A percentile compares a stretch with the other conserved stretches of the same genome.
Evolutionary conservation across 2,888 invertebrate genomes (phyloP).

Genomic region (Eupithecia subumbrata): DNA sequence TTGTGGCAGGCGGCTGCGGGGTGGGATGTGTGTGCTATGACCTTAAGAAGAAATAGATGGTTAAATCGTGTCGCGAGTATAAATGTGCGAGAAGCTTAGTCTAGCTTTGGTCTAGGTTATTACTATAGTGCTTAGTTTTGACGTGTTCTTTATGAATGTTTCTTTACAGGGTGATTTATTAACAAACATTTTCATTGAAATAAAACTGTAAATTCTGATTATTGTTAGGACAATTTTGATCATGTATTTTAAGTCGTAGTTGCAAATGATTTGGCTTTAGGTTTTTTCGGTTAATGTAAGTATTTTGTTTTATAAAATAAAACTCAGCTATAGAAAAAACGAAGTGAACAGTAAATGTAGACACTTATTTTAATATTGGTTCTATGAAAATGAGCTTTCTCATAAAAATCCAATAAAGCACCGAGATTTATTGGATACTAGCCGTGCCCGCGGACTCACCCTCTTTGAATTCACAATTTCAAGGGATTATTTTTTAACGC

Average conservation of each 20-base stretch:
- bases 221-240: neutral
- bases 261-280: neutral
- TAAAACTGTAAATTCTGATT: neutral
- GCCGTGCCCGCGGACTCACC: neutral
- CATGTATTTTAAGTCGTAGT: neutral
- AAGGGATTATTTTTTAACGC: no score
- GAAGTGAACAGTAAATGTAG: neutral
- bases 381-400: neutral
- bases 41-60: neutral
- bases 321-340: neutral
- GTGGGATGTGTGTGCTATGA: neutral
- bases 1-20: neutral
- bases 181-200: conserved; percentile 27
- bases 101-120: conserved; percentile 41
- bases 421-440: neutral
- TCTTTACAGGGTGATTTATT: conserved; percentile 25
- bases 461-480: no score
- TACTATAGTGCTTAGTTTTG: conserved; percentile 37
- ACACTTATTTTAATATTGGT: neutral
- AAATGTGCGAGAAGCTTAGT: conserved; percentile 27
- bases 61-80: conserved; percentile 15
- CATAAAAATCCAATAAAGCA: neutral
- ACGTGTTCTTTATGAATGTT: conserved; percentile 37
- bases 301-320: neutral
- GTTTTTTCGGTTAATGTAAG: neutral